A percentile compares a stretch with the other conserved stretches of the same genome.
Evolutionary conservation across 2,888 invertebrate genomes (phyloP).

Genomic region (Drosophila meridiana): DNA sequence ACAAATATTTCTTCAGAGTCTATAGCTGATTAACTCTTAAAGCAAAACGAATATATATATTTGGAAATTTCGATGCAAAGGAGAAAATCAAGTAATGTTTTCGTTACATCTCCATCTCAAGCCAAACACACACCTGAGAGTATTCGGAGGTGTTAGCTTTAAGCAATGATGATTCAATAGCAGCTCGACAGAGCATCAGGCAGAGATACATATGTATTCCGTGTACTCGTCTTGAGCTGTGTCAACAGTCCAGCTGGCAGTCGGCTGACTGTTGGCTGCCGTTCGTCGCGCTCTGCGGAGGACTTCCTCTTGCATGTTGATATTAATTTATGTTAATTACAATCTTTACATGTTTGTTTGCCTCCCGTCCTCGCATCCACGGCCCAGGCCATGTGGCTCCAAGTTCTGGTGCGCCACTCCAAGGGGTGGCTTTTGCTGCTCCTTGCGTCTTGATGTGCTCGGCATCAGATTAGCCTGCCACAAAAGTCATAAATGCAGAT

Average conservation of each 20-base stretch:
- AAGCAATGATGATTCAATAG: slow-evolving; percentile 2
- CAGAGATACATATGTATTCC: not conserved
- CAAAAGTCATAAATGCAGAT: slow-evolving; percentile 81
- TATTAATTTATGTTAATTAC: slow-evolving; percentile 81
- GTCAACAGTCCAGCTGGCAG: slow-evolving; percentile 43
- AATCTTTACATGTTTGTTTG: slow-evolving; percentile 68
- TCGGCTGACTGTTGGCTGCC: not conserved
- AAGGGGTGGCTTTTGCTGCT: slow-evolving; percentile 30
- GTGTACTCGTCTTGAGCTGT: slow-evolving; percentile 20
- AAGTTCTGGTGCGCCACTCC: slow-evolving; percentile 7
- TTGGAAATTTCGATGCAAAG: not conserved
- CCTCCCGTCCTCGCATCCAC: slow-evolving; percentile 18
- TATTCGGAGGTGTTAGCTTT: slow-evolving; percentile 6
- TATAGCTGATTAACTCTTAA: not conserved
- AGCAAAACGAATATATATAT: not conserved
- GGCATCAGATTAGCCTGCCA: slow-evolving; percentile 78
- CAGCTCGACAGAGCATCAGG: slow-evolving; percentile 1
- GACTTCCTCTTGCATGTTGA: slow-evolving; percentile 56
- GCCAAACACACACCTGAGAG: slow-evolving; percentile 5
- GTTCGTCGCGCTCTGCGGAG: slow-evolving; percentile 23
- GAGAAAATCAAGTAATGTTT: not conserved
- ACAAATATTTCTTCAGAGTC: no score
- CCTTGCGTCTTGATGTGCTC: slow-evolving; percentile 59
- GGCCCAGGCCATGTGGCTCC: slow-evolving; percentile 24
- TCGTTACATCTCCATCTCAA: no score